Percentiles rank a stretch among this genome's conserved stretches.
Conservation (phyloP, 2,797 vertebrate genomes). For the Phrynocephalus guinanensis region DNA sequence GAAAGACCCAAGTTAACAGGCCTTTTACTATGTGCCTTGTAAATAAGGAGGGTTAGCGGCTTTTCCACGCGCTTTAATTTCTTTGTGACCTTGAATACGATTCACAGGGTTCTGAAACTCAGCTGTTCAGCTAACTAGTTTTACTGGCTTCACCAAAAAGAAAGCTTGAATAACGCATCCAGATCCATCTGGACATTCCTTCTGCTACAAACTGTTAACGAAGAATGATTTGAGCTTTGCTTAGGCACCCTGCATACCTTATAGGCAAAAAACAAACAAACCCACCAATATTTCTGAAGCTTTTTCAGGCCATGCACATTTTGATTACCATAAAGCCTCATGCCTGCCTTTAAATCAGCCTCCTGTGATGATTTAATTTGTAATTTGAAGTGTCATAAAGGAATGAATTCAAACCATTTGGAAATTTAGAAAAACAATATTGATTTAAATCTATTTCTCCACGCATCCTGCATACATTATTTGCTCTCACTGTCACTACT, state of each 20-base stretch:
- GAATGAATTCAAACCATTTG: too few relatives aligned
- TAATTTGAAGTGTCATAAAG: too few relatives aligned
- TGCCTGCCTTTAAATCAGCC: too few relatives aligned
- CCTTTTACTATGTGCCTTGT: not conserved
- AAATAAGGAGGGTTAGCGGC: not conserved
- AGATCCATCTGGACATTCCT: constrained; percentile 16
- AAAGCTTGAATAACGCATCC: not conserved
- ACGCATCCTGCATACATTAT: too few relatives aligned
- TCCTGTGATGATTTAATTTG: too few relatives aligned
- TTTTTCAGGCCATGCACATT: too few relatives aligned
- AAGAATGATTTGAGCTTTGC: not conserved
- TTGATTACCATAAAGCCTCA: too few relatives aligned
- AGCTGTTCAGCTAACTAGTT: constrained; percentile 1
- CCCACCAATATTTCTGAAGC: not conserved
- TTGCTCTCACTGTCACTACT: too few relatives aligned
- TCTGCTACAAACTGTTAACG: not conserved
- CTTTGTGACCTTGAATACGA: not conserved
- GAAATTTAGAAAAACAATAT: too few relatives aligned
- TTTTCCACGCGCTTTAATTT: not conserved
- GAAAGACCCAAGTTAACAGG: not conserved
- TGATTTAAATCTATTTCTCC: too few relatives aligned
- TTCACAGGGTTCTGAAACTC: constrained; percentile 5
- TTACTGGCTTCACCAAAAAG: constrained; percentile 21
- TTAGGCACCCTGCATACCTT: not conserved
- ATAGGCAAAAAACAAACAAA: not conserved